Conservation (phyloP, 1,140 invertebrate genomes). For the Ectropis grisescens region DNA sequence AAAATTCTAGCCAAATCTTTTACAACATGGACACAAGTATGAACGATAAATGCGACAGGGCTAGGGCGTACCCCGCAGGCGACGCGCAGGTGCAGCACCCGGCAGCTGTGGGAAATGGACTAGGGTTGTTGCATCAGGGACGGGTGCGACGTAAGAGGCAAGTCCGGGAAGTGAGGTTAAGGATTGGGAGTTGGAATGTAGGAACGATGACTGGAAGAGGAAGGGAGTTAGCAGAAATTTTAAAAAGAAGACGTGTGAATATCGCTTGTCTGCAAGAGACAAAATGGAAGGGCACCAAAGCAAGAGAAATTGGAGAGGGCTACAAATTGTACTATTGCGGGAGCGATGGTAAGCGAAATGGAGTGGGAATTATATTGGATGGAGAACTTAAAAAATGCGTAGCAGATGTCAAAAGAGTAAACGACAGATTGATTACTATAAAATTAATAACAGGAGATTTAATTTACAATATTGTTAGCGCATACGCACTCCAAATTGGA, state of each 20-base stretch:
- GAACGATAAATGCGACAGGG: neutral
- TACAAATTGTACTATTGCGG: conserved; percentile 4
- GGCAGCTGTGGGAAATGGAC: neutral
- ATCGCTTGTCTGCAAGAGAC: conserved; percentile 17
- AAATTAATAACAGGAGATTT: conserved; percentile 7
- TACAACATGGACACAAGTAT: no score
- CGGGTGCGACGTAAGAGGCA: neutral
- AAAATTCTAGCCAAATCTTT: no score
- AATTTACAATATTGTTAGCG: conserved; percentile 11
- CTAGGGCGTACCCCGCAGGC: neutral
- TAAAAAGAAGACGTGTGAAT: conserved; percentile 9
- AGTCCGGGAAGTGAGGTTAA: conserved; percentile 3
- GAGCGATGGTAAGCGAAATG: neutral
- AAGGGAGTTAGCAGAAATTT: conserved; percentile 7
- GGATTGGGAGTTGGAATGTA: conserved; percentile 8
- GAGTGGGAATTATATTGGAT: conserved; percentile 10
- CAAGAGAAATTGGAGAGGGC: conserved; percentile 12
- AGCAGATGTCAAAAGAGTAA: conserved; percentile 13
- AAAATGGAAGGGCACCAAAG: conserved; percentile 14
- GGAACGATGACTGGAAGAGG: conserved; percentile 11
- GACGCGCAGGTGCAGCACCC: neutral
- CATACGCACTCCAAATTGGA: conserved; percentile 16
- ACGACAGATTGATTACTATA: conserved; percentile 12
- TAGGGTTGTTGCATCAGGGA: neutral
- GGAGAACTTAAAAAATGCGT: conserved; percentile 9